Evolutionary conservation across 2,797 vertebrate genomes (phyloP).

Genomic region (Yasuhikotakia modesta): DNA sequence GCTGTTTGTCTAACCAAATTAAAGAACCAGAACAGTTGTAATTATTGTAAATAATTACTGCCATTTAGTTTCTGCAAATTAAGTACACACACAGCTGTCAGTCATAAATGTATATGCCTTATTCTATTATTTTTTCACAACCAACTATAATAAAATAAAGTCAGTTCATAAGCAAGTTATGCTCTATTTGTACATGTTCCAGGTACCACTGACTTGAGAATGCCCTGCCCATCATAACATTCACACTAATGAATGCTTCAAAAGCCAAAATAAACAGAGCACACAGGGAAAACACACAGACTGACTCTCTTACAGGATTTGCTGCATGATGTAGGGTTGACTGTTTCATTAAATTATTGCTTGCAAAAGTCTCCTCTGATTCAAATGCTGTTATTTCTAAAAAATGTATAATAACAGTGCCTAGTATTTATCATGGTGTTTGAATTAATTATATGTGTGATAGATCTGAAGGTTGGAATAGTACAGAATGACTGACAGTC

Average conservation of each 20-base stretch:
- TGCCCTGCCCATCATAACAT: slow-evolving; percentile 49
- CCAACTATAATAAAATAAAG: slow-evolving; percentile 16
- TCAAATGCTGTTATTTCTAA: slow-evolving; percentile 50
- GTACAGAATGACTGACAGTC: not conserved
- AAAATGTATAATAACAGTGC: slow-evolving; percentile 29
- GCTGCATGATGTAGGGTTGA: slow-evolving; percentile 29
- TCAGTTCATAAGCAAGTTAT: slow-evolving; percentile 35
- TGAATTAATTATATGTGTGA: slow-evolving; percentile 9
- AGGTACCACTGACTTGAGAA: slow-evolving; percentile 33
- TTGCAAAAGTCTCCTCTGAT: slow-evolving; percentile 65
- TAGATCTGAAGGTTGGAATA: not conserved
- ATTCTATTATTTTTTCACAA: not conserved
- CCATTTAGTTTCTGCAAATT: not conserved
- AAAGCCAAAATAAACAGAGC: slow-evolving; percentile 55
- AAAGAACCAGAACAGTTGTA: not conserved
- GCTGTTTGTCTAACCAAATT: not conserved
- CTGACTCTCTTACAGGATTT: slow-evolving; percentile 28
- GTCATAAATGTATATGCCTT: not conserved
- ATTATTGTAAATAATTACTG: not conserved
- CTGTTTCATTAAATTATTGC: slow-evolving; percentile 15
- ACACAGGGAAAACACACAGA: slow-evolving; percentile 44
- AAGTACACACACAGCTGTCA: not conserved
- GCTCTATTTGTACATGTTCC: slow-evolving; percentile 25
- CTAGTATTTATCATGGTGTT: slow-evolving; percentile 61
- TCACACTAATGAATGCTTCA: slow-evolving; percentile 39